Percentiles rank a stretch among this genome's conserved stretches.
phyloP scores from a whole-genome alignment of 2,888 invertebrate genomes.

The Melieria crassipennis region DNA sequence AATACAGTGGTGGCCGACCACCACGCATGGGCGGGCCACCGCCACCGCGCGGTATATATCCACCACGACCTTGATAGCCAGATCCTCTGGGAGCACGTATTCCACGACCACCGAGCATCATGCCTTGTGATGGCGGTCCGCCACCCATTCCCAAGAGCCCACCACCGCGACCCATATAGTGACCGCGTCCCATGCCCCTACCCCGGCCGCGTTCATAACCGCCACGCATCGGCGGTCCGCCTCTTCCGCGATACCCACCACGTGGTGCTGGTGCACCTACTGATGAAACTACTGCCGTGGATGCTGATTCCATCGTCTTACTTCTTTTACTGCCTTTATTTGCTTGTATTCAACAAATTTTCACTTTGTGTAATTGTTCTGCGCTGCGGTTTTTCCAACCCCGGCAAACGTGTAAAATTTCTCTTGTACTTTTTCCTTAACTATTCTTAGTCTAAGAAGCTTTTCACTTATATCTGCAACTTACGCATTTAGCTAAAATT shows the following conservation, averaged over 20 bases:
- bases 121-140: constrained; percentile 56
- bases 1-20: constrained; percentile 61
- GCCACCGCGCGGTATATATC: constrained; percentile 59
- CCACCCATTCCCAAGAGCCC: constrained; percentile 60
- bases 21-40: constrained; percentile 61
- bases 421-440: constrained; percentile 15
- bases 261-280: constrained; percentile 58
- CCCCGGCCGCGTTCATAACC: constrained; percentile 64
- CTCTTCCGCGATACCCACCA: constrained; percentile 61
- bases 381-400: not conserved
- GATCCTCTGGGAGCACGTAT: constrained; percentile 59
- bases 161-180: constrained; percentile 60
- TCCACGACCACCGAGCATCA: constrained; percentile 56
- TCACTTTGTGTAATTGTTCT: not conserved
- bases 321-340: constrained; percentile 3
- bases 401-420: constrained; percentile 14
- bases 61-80: constrained; percentile 59
- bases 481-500: not conserved
- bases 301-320: constrained; percentile 54
- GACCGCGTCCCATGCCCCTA: constrained; percentile 64
- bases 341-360: constrained; percentile 7
- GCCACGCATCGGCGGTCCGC: constrained; percentile 60
- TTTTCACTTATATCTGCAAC: constrained; percentile 13
- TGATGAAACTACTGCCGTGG: constrained; percentile 53
- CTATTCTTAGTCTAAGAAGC: not conserved